Evolutionary conservation across 1,140 invertebrate species (phyloP), one percentile per base, ranked within the genome.

Genomic region (Papilio machaon): DNA sequence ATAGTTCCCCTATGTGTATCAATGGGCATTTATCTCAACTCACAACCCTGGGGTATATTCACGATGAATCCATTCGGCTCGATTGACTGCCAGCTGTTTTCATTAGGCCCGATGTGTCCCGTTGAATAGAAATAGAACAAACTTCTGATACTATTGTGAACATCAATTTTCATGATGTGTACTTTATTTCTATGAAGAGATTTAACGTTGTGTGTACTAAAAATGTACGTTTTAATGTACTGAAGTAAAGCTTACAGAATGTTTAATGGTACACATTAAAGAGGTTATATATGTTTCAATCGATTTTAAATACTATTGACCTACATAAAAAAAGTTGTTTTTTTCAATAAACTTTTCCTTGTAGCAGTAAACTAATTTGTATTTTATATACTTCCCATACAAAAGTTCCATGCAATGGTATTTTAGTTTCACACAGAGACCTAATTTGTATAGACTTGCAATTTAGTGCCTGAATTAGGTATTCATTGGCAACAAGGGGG

Each of bases 21-120:
- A 17, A 4, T 17, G 11, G 17, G 19, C 47, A 35, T 76, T 76
- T 76, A 76, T 76, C 47, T 54, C 74, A 47, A 76, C 13, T 52
- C 74, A 6, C 6, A 23, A n/a, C 47, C 74, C 74, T n/a, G 23
- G 74, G 46, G 74, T 30, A 52, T 76, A 54, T 76, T 76, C 47
- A 70, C 30, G 64, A 35, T 70, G 30, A 70, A 70, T 70, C 64
- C 64, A 70, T 70, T 47, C 74, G 46, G 74, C 46, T 76, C 74
- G 19, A 76, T 76, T 47, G 74, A 47, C 19, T 76, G 74, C 43
- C 47, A 19, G 74, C 13, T 76, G 47, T 76, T 76, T 76, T 76
- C 74, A 76, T 76, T 76, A 52, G 13, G 47, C 47, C 23, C 64
- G 64, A 70, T 38, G 64, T 70, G 64, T 70, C 23, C 64, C 64